Base-by-base conservation (phyloP, 2,888 invertebrate genomes). In the Dilophus febrilis region DNA sequence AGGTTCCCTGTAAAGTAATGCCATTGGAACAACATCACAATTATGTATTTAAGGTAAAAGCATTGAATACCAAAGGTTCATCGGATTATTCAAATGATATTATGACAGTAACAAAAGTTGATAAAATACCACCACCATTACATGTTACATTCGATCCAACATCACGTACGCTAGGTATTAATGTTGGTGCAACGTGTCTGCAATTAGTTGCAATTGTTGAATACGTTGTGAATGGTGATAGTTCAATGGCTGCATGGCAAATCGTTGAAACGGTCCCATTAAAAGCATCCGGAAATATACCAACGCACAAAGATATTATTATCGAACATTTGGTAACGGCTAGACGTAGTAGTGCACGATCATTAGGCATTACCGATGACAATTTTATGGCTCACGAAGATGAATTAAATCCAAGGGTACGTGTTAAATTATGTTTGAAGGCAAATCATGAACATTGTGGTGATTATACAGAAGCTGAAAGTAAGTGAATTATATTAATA, bases 51-150 rank as follows among this genome's bases (percentile, higher is more conserved):
- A 86, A 85, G 71, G 87, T 84, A 43, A 86, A 85, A 63, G 88
- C 88, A 0, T 71, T 84, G 46, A 91, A 90, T 55, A 81, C 84
- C 1, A 85, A 85, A 59, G 87, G 87, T 13, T 76, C 79, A 48
- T 88, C 88, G 45, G 83, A 84, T 47, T 85, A 79, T 53, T 90
- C 90, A 1, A 83, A 84, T 51, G 86, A 87, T 56, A 75, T 85
- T 35, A 70, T 74, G 2, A 79, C 78, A 31, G 77, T 79, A 4
- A 90, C 90, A 1, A 78, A 82, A 50, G 86, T 91, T 14, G 84
- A 86, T 48, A 72, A 79, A 53, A 85, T 90, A 38, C 80, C 84
- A 1, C 65, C 78, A 0, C 84, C 88, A 0, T 71, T 83, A 46
- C 72, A 82, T 46, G 86, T 87, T 18, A 81, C 79, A 22, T 88